Percentiles rank a stretch among this genome's conserved stretches.
These are phyloP conservation scores for Catharus fuscescens DNA, from an alignment of 2,113 vertebrate genomes.

Conservation along the genomic window DNA sequence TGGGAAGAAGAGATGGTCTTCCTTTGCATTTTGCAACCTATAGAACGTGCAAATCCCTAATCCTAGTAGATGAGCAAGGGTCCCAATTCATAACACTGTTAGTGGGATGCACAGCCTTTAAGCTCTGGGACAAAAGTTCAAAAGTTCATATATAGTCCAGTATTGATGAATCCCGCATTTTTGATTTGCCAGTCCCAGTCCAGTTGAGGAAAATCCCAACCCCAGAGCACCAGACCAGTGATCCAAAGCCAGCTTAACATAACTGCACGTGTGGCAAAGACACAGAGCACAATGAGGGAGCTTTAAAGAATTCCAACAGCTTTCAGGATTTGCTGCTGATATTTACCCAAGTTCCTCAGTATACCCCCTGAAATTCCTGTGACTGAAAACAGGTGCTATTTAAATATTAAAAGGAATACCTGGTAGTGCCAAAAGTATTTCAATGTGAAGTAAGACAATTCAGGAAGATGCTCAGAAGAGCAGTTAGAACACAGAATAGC, in stretches of 20 bases:
- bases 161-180: neutral
- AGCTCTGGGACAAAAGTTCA: neutral
- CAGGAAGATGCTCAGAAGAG: neutral
- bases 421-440: neutral
- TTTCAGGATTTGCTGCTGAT: neutral
- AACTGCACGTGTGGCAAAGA: fast-evolving
- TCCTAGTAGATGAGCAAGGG: neutral
- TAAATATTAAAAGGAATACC: neutral
- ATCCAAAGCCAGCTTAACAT: neutral
- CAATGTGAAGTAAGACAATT: neutral
- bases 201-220: neutral
- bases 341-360: neutral
- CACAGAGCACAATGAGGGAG: neutral
- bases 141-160: neutral
- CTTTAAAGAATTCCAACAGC: neutral
- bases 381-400: neutral
- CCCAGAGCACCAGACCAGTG: fast-evolving
- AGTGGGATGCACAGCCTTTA: neutral
- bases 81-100: fast-evolving
- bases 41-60: neutral
- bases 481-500: neutral
- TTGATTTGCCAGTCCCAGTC: neutral
- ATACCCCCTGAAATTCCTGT: neutral
- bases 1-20: neutral
- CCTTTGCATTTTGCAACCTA: neutral